These are phyloP conservation scores for Vespertilio murinus DNA, from an alignment of 2,797 vertebrate species.

Conservation along the genomic window DNA sequence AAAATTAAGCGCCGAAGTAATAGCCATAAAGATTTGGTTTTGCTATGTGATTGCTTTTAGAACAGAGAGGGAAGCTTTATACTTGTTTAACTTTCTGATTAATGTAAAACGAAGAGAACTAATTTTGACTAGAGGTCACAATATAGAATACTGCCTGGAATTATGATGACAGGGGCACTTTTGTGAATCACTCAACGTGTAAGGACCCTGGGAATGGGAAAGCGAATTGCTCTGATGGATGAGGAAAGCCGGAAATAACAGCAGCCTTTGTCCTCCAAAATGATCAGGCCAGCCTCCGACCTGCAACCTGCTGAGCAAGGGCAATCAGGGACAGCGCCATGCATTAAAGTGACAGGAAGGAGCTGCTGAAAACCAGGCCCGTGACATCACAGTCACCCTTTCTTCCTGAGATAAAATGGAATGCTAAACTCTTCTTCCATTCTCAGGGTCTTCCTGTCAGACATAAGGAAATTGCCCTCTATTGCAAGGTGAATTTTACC, in stretches of 20 bases:
- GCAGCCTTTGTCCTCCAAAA: slow-evolving; percentile 37
- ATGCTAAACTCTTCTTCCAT: neutral
- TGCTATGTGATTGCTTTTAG: slow-evolving; percentile 2
- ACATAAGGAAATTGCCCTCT: slow-evolving; percentile 15
- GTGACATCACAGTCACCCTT: neutral
- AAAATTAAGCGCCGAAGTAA: slow-evolving; percentile 62
- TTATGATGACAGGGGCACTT: neutral
- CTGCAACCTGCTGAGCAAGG: slow-evolving; percentile 39
- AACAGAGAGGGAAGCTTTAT: neutral
- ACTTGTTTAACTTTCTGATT: slow-evolving; percentile 52
- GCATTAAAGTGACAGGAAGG: slow-evolving; percentile 49
- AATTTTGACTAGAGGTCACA: slow-evolving; percentile 18
- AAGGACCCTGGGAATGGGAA: neutral
- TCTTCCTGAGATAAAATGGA: slow-evolving; percentile 12
- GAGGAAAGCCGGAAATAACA: neutral
- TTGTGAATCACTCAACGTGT: neutral
- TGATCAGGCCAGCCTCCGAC: neutral
- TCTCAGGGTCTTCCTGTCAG: neutral
- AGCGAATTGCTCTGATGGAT: slow-evolving; percentile 42
- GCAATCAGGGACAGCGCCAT: neutral
- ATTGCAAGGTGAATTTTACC: neutral
- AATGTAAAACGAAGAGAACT: slow-evolving; percentile 12
- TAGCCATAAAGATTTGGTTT: slow-evolving; percentile 44
- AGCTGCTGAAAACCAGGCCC: neutral
- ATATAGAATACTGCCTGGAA: neutral